A percentile compares a stretch with the other conserved stretches of the same genome.
phyloP scores from a whole-genome alignment of 2,888 invertebrate genomes.

The Bombylius discolor region DNA sequence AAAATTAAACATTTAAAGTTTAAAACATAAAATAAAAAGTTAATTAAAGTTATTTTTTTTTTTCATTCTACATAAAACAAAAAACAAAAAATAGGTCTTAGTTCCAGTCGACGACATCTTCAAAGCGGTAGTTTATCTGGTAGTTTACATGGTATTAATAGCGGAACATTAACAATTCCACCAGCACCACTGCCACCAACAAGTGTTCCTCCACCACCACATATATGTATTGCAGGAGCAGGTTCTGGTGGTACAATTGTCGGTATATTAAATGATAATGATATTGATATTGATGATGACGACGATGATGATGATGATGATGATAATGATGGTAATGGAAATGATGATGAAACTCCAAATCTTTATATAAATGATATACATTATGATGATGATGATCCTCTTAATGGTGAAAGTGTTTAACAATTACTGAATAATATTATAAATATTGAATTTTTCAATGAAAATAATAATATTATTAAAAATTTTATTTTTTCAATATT shows the following conservation, averaged over 20 bases:
- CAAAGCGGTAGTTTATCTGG: constrained; percentile 37
- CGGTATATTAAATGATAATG: constrained; percentile 23
- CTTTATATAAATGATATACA: constrained; percentile 33
- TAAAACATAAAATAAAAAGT: too few species aligned
- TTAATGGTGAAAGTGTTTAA: constrained; percentile 35
- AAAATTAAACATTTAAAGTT: too few species aligned
- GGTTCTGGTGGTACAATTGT: constrained; percentile 16
- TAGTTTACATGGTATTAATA: constrained; percentile 35
- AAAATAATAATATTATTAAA: constrained; percentile 1
- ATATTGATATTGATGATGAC: constrained; percentile 21
- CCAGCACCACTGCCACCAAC: constrained; percentile 37
- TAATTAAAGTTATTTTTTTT: too few species aligned
- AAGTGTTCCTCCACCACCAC: constrained; percentile 36
- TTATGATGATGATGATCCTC: constrained; percentile 26
- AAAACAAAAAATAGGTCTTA: constrained; percentile 24
- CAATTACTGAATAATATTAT: constrained; percentile 20
- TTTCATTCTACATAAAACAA: neutral
- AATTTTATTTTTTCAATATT: too few species aligned
- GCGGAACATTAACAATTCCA: constrained; percentile 33
- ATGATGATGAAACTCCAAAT: constrained; percentile 16
- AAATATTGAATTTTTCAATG: constrained; percentile 8
- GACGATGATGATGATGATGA: constrained; percentile 29
- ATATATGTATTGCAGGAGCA: constrained; percentile 33
- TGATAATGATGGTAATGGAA: constrained; percentile 12
- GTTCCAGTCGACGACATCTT: constrained; percentile 37